Base-by-base conservation (phyloP, 1,140 invertebrate genomes). In the Yoshiicerus persimilis region DNA sequence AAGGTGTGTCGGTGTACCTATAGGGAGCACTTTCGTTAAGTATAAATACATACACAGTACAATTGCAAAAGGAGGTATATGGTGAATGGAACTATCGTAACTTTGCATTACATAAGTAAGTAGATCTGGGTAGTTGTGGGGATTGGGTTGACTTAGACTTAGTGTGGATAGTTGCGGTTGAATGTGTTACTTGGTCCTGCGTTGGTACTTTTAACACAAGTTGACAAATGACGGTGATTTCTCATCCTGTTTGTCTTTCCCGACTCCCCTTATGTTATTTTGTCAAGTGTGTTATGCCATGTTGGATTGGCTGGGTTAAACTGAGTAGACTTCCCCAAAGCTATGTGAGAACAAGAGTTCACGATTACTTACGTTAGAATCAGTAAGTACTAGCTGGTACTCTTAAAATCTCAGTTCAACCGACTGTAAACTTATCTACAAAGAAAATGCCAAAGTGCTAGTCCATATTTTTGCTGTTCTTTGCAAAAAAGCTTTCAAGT, bases 221-320 rank as follows among this genome's bases (percentile, higher is more conserved):
- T 80, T 80, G 75, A 80, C 75, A 80, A 80, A 80, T 80, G 75
- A 80, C n/a, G 34, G 34, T 10, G 75, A 80, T 80, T 80, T 80
- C 75, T 80, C 75, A 80, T 80, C 32, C 75, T 80, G 75, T 80
- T 80, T 80, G 75, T 80, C 64, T 80, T 80, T 80, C 75, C 10
- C 16, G 2, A 34, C 16, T 36, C 32, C 20, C 32, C 32, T 80
- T 32, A 80, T 80, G 75, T 80, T 80, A 80, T 80, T 80, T 80
- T 80, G 75, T 80, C 75, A 80, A 80, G 75, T 80, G n/a, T 80
- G 32, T 80, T 80, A 36, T 80, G 75, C 20, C 9, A n/a, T 80
- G 75, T 80, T 20, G 30, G 66, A 30, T 30, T 70, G 66, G 13
- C 25, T 13, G 66, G 66, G 30, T 70, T 70, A 70, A 80, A 10